A percentile compares a stretch with the other conserved stretches of the same genome.
Evolutionary conservation across 92 coral and sea anemone genomes (phyloP).

Genomic region (Plumapathes pennacea): DNA sequence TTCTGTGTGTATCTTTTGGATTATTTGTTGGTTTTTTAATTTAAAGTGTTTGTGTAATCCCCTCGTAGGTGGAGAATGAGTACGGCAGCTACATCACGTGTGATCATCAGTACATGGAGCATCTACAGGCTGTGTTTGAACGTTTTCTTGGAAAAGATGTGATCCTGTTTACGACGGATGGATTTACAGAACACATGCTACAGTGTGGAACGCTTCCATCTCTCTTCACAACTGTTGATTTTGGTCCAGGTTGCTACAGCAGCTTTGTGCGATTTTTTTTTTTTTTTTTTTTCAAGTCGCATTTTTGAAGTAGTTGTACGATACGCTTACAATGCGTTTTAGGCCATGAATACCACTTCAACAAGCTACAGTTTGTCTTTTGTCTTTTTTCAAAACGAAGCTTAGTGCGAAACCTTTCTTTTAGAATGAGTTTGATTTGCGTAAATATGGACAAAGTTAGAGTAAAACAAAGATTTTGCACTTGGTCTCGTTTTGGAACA

Average conservation of each 20-base stretch:
- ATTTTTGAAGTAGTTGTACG: no score
- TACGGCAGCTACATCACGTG: constrained; percentile 96
- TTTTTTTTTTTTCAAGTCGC: no score
- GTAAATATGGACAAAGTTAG: no score
- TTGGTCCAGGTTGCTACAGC: constrained; percentile 98
- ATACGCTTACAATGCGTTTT: no score
- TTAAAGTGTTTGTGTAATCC: not conserved
- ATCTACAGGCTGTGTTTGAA: constrained; percentile 74
- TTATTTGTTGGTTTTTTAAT: not conserved
- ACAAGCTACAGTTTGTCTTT: no score
- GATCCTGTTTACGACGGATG: constrained; percentile 85
- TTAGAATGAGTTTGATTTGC: no score
- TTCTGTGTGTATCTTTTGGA: not conserved
- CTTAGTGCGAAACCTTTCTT: no score
- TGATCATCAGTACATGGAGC: constrained; percentile 85
- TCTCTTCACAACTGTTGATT: constrained; percentile 90
- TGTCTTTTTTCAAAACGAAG: no score
- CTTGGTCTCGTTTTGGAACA: no score
- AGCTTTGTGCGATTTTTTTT: no score
- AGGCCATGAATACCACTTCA: no score
- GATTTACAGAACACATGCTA: constrained; percentile 49
- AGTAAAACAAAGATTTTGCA: no score
- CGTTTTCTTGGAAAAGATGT: constrained; percentile 84
- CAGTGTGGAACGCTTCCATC: constrained; percentile 89
- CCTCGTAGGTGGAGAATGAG: constrained; percentile 89